Percentiles rank a stretch among this genome's conserved stretches.
Evolutionary conservation across 2,888 invertebrate species (phyloP).

Genomic region (Andrena praecox): DNA sequence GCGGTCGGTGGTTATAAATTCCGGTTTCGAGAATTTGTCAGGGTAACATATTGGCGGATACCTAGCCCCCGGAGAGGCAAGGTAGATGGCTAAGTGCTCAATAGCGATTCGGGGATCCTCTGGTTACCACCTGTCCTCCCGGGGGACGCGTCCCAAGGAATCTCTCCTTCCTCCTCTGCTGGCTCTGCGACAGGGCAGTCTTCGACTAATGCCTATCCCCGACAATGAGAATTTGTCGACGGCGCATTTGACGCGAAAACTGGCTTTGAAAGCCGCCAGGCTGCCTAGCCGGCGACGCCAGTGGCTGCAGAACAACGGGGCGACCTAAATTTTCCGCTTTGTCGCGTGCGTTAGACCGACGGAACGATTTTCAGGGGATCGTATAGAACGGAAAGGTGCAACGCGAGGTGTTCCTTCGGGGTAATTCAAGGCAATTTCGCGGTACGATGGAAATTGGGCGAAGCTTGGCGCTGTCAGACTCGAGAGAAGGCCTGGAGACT

Average conservation of each 20-base stretch:
- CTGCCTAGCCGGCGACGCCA: background rate
- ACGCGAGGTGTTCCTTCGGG: slow-evolving; percentile 21
- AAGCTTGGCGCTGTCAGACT: slow-evolving; percentile 13
- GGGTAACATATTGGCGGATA: slow-evolving; percentile 52
- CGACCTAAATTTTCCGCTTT: slow-evolving; percentile 81
- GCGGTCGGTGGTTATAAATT: slow-evolving; percentile 77
- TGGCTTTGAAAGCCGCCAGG: slow-evolving; percentile 68
- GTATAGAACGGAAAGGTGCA: slow-evolving; percentile 23
- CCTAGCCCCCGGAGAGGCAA: slow-evolving; percentile 56
- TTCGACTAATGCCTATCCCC: slow-evolving; percentile 48
- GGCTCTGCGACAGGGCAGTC: slow-evolving; percentile 29
- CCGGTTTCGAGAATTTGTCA: slow-evolving; percentile 81
- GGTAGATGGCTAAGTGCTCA: slow-evolving; percentile 60
- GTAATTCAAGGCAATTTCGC: slow-evolving; percentile 42
- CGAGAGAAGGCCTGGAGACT: background rate
- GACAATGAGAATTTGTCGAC: slow-evolving; percentile 84
- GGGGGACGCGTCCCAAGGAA: slow-evolving; percentile 68
- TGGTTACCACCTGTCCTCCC: slow-evolving; percentile 81
- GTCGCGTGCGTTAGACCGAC: slow-evolving; percentile 68
- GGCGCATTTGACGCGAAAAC: slow-evolving; percentile 83
- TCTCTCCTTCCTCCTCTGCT: slow-evolving; percentile 49
- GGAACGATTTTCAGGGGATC: slow-evolving; percentile 19
- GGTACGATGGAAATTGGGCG: slow-evolving; percentile 26
- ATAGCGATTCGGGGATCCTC: slow-evolving; percentile 67
- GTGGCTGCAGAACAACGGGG: slow-evolving; percentile 35